Conservation (phyloP, 2,113 vertebrate genomes). For the Isichthys henryi region DNA sequence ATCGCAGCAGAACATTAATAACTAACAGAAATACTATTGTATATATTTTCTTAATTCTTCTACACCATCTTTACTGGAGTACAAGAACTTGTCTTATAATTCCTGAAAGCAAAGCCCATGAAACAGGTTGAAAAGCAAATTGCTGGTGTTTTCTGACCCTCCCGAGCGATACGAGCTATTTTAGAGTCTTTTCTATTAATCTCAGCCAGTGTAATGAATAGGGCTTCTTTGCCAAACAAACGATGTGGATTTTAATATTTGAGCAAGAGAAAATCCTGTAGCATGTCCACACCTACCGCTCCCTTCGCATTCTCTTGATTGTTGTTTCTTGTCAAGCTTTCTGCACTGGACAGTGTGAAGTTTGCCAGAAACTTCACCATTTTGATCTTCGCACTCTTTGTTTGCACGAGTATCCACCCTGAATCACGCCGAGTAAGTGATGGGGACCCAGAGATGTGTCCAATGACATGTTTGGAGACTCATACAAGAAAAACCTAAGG, state of each 20-base stretch:
- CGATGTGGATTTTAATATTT: slow-evolving; percentile 11
- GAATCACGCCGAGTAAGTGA: not conserved
- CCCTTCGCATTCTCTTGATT: not conserved
- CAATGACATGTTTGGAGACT: not conserved
- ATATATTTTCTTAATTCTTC: not conserved
- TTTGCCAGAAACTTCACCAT: not conserved
- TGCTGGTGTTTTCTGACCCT: not conserved
- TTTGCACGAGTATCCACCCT: not conserved
- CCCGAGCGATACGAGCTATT: not conserved
- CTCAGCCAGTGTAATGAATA: not conserved
- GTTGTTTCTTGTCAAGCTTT: not conserved
- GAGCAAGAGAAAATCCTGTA: not conserved
- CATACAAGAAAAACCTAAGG: not conserved
- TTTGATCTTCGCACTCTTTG: not conserved
- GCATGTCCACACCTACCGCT: not conserved
- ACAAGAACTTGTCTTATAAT: not conserved
- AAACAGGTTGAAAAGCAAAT: not conserved
- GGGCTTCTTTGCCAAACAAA: not conserved
- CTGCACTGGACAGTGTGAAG: not conserved
- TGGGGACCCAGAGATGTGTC: not conserved
- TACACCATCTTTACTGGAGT: too few species aligned
- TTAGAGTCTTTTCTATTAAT: slow-evolving; percentile 8
- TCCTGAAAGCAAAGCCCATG: not conserved
- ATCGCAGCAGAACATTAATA: not conserved
- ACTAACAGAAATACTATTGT: not conserved